These are phyloP conservation scores for Lerema accius DNA, from an alignment of 1,140 invertebrate species.

Conservation along the genomic window DNA sequence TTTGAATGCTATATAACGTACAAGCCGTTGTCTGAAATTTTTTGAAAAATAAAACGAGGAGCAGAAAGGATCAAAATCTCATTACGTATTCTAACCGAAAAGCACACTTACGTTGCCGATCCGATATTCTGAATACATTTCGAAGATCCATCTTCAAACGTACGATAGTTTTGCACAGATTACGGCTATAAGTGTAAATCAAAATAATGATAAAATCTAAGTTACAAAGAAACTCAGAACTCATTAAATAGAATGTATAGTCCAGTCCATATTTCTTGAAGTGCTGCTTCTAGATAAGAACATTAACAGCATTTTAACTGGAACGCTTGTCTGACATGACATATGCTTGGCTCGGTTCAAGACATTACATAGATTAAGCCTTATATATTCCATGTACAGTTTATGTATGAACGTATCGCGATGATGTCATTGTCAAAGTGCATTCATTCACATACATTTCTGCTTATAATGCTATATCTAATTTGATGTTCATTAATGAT, in stretches of 20 bases:
- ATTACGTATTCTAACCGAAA: background rate
- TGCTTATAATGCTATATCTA: too few species aligned
- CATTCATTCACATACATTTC: slow-evolving; percentile 10
- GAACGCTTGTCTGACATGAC: slow-evolving; percentile 1
- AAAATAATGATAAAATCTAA: background rate
- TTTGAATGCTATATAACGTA: background rate
- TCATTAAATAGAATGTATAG: background rate
- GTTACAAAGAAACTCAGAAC: background rate
- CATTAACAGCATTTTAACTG: background rate
- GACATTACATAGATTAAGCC: slow-evolving; percentile 11
- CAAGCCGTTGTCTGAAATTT: too few species aligned
- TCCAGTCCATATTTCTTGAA: background rate
- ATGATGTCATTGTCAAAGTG: slow-evolving; percentile 16
- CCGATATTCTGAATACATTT: background rate
- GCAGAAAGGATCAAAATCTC: slow-evolving; percentile 8
- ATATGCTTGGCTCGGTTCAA: background rate
- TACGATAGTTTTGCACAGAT: too few species aligned
- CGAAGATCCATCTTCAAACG: too few species aligned
- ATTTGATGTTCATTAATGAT: too few species aligned
- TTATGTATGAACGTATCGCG: slow-evolving; percentile 6
- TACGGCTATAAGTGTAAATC: too few species aligned
- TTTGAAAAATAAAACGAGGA: background rate
- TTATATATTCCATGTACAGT: slow-evolving; percentile 1
- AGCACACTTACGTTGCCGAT: background rate
- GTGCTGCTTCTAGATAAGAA: background rate